A percentile compares a stretch with the other conserved stretches of the same genome.
phyloP scores from a whole-genome alignment of 2,113 vertebrate genomes.

The Anser brachyrhynchus region DNA sequence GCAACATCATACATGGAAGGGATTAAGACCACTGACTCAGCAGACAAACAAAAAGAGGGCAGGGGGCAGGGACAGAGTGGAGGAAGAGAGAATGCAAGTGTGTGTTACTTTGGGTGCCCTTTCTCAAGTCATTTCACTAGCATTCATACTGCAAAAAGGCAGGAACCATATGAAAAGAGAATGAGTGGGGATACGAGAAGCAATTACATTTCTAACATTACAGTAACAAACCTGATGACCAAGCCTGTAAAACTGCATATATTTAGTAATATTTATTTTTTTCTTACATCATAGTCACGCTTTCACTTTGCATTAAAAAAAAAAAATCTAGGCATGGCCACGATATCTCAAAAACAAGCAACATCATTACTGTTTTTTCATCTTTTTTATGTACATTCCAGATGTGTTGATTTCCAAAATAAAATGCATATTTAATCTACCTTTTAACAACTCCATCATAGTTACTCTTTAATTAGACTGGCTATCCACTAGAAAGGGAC shows the following conservation, averaged over 20 bases:
- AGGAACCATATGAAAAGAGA: background rate
- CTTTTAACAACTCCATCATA: background rate
- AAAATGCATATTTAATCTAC: background rate
- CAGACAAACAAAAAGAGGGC: background rate
- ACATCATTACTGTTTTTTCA: background rate
- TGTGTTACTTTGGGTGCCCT: rapidly evolving
- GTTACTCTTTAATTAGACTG: background rate
- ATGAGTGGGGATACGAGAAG: background rate
- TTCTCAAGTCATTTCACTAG: background rate
- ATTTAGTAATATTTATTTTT: background rate
- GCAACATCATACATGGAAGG: background rate
- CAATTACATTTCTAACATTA: background rate
- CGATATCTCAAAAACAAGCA: background rate
- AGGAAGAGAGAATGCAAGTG: background rate
- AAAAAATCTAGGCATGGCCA: background rate
- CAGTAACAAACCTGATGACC: background rate
- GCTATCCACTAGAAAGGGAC: background rate
- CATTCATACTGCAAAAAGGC: background rate
- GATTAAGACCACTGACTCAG: background rate
- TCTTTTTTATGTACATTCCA: background rate
- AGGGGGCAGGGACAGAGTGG: too few relatives aligned
- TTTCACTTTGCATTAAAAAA: background rate
- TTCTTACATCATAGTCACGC: too few relatives aligned
- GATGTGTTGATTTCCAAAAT: background rate
- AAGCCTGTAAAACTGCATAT: background rate